Percentiles rank a stretch among this genome's conserved stretches.
Conservation (phyloP, 2,113 vertebrate species). For the Ivindomyrus marchei region DNA sequence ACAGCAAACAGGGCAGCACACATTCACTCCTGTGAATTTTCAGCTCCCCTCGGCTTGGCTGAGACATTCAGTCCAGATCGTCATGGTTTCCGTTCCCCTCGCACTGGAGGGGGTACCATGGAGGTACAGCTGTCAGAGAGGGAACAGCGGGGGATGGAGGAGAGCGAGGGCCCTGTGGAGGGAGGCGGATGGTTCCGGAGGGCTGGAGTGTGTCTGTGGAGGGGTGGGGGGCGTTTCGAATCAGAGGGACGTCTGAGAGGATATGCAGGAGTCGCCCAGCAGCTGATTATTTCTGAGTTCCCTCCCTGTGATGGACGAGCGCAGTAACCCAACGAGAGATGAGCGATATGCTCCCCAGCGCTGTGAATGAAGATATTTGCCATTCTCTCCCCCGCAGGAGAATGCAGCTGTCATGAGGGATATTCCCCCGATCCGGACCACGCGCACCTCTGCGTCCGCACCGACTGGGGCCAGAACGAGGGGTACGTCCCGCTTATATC, state of each 20-base stretch:
- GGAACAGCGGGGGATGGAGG: neutral
- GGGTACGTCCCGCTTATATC: conserved; percentile 68
- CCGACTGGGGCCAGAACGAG: conserved; percentile 94
- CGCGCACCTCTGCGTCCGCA: conserved; percentile 85
- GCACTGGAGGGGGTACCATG: neutral
- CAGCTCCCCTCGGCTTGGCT: neutral
- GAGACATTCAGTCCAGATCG: neutral
- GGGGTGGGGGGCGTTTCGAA: neutral
- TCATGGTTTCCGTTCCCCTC: neutral
- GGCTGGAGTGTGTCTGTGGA: neutral
- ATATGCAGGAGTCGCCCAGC: neutral
- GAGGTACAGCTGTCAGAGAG: neutral
- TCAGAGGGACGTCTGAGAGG: neutral
- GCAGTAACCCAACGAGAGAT: neutral
- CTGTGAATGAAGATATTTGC: conserved; percentile 37
- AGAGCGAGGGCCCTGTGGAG: conserved; percentile 16
- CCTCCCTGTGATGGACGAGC: conserved; percentile 30
- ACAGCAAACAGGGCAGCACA: neutral
- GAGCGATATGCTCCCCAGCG: conserved; percentile 5
- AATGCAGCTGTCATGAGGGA: conserved; percentile 94
- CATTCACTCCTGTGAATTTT: neutral
- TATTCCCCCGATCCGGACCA: conserved; percentile 84
- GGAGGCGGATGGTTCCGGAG: conserved; percentile 1
- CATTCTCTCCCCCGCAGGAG: conserved; percentile 62
- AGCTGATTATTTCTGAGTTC: conserved; percentile 30